Percentiles rank a stretch among this genome's conserved stretches.
phyloP scores from a whole-genome alignment of 2,113 vertebrate species.

The Zapornia atra region DNA sequence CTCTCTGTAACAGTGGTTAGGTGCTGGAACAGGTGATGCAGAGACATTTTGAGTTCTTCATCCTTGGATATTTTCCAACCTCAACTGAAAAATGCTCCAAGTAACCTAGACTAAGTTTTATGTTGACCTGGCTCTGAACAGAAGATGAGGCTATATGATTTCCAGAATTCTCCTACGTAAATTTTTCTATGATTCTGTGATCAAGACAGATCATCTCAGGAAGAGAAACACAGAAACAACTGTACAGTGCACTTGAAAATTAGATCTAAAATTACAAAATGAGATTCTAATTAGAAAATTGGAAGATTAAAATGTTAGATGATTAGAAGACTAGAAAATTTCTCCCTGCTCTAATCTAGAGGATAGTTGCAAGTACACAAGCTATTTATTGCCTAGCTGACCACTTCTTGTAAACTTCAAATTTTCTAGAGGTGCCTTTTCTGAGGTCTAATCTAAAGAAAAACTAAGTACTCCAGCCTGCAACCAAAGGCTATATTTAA shows the following conservation, averaged over 20 bases:
- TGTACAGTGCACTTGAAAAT: not conserved
- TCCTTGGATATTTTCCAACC: not conserved
- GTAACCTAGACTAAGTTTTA: not conserved
- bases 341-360: not conserved
- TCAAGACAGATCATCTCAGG: not conserved
- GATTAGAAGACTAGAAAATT: not conserved
- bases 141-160: not conserved
- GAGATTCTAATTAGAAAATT: not conserved
- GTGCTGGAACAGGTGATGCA: not conserved
- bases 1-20: not conserved
- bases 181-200: not conserved
- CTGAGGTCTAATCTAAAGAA: not conserved
- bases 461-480: not conserved
- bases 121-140: not conserved
- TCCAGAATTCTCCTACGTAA: not conserved
- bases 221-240: not conserved
- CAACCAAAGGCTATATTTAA: not conserved
- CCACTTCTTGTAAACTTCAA: not conserved
- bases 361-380: not conserved
- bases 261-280: not conserved
- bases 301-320: not conserved
- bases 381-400: not conserved
- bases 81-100: not conserved
- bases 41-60: not conserved
- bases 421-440: not conserved